Conservation (phyloP, 2,113 vertebrate genomes). For the Corythornis madagascariensis region DNA sequence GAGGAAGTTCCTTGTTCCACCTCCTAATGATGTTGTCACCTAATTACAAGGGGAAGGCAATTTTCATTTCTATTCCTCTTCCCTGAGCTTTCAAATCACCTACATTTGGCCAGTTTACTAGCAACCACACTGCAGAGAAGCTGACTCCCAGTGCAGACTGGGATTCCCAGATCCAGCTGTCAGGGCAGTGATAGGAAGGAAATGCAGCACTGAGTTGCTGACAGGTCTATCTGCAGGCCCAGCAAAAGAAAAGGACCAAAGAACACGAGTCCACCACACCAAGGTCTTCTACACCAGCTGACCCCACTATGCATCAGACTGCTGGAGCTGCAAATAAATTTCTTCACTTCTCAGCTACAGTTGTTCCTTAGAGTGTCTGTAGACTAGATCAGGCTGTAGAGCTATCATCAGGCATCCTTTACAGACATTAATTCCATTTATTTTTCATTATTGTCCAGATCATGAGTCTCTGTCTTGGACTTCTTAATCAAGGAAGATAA, state of each 20-base stretch:
- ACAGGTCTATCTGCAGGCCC: background rate
- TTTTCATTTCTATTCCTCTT: background rate
- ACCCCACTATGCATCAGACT: background rate
- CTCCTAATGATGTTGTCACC: background rate
- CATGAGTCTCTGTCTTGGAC: background rate
- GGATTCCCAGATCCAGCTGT: background rate
- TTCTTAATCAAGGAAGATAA: background rate
- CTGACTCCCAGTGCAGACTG: background rate
- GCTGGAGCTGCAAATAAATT: background rate
- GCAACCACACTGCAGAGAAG: background rate
- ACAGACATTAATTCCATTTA: background rate
- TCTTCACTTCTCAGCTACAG: background rate
- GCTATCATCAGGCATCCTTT: background rate
- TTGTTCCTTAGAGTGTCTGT: background rate
- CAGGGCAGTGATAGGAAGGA: background rate
- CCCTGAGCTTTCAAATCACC: background rate
- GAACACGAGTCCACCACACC: background rate
- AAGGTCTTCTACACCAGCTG: background rate
- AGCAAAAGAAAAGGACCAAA: background rate
- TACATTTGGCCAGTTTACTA: background rate
- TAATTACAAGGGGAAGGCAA: fast-evolving
- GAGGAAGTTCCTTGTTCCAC: background rate
- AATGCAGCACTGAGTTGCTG: background rate
- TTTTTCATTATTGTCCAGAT: background rate
- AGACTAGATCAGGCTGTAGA: background rate